Evolutionary conservation across 2,113 vertebrate genomes (phyloP).

Genomic region (Tapirus terrestris): DNA sequence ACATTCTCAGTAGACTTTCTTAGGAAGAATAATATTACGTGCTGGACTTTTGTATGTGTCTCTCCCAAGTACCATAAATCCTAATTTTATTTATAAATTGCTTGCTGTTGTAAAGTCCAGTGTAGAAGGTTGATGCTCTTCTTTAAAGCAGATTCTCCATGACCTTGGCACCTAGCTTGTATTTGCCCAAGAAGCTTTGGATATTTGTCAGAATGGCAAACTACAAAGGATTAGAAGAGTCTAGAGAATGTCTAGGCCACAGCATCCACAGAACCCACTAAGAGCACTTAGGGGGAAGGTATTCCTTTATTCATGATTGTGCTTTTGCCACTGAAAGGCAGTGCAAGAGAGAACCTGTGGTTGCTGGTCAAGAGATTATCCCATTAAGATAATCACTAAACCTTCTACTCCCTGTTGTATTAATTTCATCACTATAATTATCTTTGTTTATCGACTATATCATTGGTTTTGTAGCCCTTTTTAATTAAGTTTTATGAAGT

Average conservation of each 20-base stretch:
- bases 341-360: not conserved
- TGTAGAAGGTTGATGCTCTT: slow-evolving; percentile 16
- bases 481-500: slow-evolving; percentile 47
- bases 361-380: slow-evolving; percentile 38
- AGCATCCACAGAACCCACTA: not conserved
- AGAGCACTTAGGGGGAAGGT: not conserved
- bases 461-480: not conserved
- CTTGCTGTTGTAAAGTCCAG: not conserved
- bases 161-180: not conserved
- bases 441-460: not conserved
- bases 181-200: not conserved
- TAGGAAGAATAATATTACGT: not conserved
- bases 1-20: slow-evolving; percentile 14
- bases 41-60: not conserved
- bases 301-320: not conserved
- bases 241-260: not conserved
- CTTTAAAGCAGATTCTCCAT: not conserved
- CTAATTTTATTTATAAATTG: slow-evolving; percentile 28
- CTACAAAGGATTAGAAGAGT: not conserved
- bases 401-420: not conserved
- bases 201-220: not conserved
- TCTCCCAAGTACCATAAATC: not conserved
- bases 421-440: not conserved
- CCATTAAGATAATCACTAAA: slow-evolving; percentile 11
- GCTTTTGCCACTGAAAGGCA: slow-evolving; percentile 4